These are phyloP conservation scores for Hesperia comma DNA, from an alignment of 2,888 invertebrate genomes.

Conservation along the genomic window DNA sequence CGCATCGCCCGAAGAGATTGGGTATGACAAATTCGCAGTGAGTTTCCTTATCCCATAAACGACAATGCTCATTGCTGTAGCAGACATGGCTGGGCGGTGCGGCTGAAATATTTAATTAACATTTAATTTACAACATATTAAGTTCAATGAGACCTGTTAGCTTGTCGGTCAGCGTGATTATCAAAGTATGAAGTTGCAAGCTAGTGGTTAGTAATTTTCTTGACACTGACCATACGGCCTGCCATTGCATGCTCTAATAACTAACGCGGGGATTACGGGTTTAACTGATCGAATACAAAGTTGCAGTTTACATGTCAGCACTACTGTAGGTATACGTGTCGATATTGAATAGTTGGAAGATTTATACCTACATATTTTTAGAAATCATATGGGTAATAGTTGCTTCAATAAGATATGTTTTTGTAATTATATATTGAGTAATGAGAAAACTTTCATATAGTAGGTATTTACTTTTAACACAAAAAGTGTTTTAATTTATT, in stretches of 20 bases:
- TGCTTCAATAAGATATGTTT: too few relatives aligned
- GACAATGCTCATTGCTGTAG: constrained; percentile 95
- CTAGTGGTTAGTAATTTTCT: constrained; percentile 63
- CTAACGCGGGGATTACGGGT: constrained; percentile 41
- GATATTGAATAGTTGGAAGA: neutral
- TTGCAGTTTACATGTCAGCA: constrained; percentile 48
- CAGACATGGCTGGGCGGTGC: constrained; percentile 94
- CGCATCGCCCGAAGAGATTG: constrained; percentile 94
- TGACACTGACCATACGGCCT: constrained; percentile 59
- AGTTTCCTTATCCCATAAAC: constrained; percentile 91
- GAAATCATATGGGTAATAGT: too few relatives aligned
- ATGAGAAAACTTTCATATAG: too few relatives aligned
- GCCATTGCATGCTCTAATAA: constrained; percentile 68
- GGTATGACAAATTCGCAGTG: constrained; percentile 96
- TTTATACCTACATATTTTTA: neutral
- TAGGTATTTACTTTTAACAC: too few relatives aligned
- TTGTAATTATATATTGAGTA: too few relatives aligned
- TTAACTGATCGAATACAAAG: constrained; percentile 54
- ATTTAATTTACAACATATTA: constrained; percentile 33
- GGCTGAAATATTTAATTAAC: constrained; percentile 81
- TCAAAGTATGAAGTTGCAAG: constrained; percentile 45
- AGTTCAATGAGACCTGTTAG: constrained; percentile 35
- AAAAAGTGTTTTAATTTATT: too few relatives aligned
- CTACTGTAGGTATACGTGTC: neutral
- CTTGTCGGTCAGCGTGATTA: constrained; percentile 40